Evolutionary conservation across 2,113 vertebrate species (phyloP), one percentile per base, ranked within the genome.

Genomic region (Opisthocomus hoazin): DNA sequence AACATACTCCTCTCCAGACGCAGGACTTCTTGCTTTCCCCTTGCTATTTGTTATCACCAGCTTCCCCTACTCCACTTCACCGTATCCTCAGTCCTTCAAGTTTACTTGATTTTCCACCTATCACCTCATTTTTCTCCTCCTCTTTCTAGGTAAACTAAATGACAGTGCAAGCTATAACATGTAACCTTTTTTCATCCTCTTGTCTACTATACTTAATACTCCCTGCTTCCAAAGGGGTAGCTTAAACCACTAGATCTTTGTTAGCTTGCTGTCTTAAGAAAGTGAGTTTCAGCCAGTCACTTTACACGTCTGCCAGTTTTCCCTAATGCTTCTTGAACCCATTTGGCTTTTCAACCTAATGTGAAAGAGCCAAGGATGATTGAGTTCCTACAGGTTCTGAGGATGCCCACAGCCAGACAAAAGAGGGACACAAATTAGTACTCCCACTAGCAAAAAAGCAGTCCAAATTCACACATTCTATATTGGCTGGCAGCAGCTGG

Each of bases 321-420:
- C 10, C 43, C 36, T 56, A 64, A 20, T 4, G 19, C 2, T 63
- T 54, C 41, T 75, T 82, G 46, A 54, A 63, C 17, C 8, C 21
- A 8, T 65, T 63, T 54, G 19, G 6, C n/a, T 93, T 91, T 89
- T 41, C 32, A n/a, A 20, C 2, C 26, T 10, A 66, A 64, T 21
- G 3, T 43, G 46, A 58, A 77, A 61, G 29, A 92, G 18, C 10
- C 2, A 1, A 84, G 30, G 26, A 84, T 0, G 1, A 27, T 7
- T 0, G 0, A 78, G 36, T 63, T 87, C 32, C 56, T 46, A 32
- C 12, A 71, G 19, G 41, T 78, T 50, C 56, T 63, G 84, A 78
- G 29, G 37, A 75, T 1, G 2, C 18, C 30, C 23, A 46, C 0
- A 1, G 51, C 19, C 46, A 58, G 39, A 36, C 2, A 2, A 54